Base-by-base conservation (phyloP, 2,113 vertebrate species). In the Eclectus roratus region DNA sequence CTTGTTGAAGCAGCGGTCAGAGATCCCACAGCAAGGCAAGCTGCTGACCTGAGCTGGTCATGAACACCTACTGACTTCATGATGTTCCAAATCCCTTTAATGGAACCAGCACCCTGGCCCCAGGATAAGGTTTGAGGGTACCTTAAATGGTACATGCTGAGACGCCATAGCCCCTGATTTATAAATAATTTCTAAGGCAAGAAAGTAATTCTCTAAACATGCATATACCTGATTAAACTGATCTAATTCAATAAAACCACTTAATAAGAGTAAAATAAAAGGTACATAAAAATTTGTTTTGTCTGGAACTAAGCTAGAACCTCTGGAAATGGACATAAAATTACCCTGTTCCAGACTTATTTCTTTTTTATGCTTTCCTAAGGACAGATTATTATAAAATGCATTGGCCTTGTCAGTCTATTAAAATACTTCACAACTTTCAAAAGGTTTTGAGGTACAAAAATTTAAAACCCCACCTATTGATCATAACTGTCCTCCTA, bases 361-460 rank as follows among this genome's bases (percentile, higher is more conserved):
- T 79, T 93, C 33, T 88, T 87, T 37, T 87, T 79, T 71, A 21
- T 19, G 7, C 29, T 91, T 92, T 71, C 33, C 73, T 81, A 60
- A 44, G 65, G 88, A 53, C 27, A 60, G 46, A 44, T 88, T 65
- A 64, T 63, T 93, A 18, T 61, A 56, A 76, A 89, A 63, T 33
- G 13, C 13, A 29, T 88, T 77, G 50, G 77, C 86, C 49, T 66
- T 84, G 19, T 66, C 46, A 37, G 29, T 65, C 35, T 9, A 35
- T 50, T 82, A 53, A 89, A 91, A 39, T 53, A 82, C 56, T 70
- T 85, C 31, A 49, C 33, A 74, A 33, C 29, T 88, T 91, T 80
- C 20, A 44, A 85, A 95, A 83, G 3, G 20, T 73, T 87, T 69
- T 50, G 29, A 53, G 43, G 85, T 41, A 37, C 21, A 63, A 84